Evolutionary conservation across 1,140 invertebrate species (phyloP).

Genomic region (Anastatus disparis): DNA sequence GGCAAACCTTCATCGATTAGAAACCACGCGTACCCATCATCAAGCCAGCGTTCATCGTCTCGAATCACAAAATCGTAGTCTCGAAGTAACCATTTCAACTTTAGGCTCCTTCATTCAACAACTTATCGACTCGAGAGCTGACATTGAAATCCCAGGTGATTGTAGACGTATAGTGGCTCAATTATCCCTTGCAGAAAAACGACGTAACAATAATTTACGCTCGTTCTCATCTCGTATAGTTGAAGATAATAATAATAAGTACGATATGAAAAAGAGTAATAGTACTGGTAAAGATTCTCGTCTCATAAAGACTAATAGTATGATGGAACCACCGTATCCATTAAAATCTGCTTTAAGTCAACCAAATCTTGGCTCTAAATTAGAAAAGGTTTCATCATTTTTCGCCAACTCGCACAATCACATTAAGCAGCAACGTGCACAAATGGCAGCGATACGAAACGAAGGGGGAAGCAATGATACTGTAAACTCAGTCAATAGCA

Average conservation of each 20-base stretch:
- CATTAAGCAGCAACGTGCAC: conserved; percentile 68
- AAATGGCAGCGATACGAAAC: conserved; percentile 55
- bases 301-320: conserved; percentile 50
- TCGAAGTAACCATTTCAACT: conserved; percentile 73
- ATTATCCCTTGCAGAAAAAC: conserved; percentile 65
- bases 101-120: conserved; percentile 73
- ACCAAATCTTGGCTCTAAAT: conserved; percentile 61
- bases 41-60: conserved; percentile 70
- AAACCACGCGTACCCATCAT: conserved; percentile 70
- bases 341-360: conserved; percentile 65
- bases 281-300: conserved; percentile 58
- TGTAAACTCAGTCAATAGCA: conserved; percentile 40
- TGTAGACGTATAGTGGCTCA: conserved; percentile 74
- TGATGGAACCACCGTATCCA: conserved; percentile 57
- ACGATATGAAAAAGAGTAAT: conserved; percentile 64
- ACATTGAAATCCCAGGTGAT: conserved; percentile 74
- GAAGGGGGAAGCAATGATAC: conserved; percentile 46
- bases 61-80: conserved; percentile 72
- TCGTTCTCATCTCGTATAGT: conserved; percentile 68
- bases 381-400: conserved; percentile 69
- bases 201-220: conserved; percentile 57
- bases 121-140: conserved; percentile 69
- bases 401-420: conserved; percentile 75
- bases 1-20: conserved; percentile 72
- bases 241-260: conserved; percentile 66